These are phyloP conservation scores for Meteorus colon DNA, from an alignment of 2,888 invertebrate species.

Conservation along the genomic window DNA sequence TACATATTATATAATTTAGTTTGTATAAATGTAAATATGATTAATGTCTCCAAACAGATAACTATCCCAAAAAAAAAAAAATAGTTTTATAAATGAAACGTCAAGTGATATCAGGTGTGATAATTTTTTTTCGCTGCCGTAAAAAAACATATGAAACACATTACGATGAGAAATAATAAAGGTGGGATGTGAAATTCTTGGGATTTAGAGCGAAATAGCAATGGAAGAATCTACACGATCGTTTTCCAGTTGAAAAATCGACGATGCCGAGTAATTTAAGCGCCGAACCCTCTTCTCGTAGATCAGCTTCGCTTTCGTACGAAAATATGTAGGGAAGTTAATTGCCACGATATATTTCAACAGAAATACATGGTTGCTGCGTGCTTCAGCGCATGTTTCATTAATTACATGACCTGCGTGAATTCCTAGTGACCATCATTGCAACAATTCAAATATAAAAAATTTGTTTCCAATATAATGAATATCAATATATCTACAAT, in stretches of 20 bases:
- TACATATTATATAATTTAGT: background rate
- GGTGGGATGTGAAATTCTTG: conserved; percentile 7
- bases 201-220: conserved; percentile 18
- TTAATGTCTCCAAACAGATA: background rate
- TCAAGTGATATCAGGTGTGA: background rate
- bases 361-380: conserved; percentile 62
- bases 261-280: conserved; percentile 70
- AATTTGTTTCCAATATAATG: background rate
- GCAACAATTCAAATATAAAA: background rate
- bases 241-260: conserved; percentile 66
- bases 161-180: background rate
- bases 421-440: conserved; percentile 24
- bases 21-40: background rate
- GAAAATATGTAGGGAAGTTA: conserved; percentile 72
- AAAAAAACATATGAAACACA: background rate
- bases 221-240: conserved; percentile 51
- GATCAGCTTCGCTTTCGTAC: conserved; percentile 68
- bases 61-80: no score
- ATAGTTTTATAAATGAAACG: no score
- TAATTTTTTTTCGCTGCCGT: background rate
- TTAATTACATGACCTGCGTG: conserved; percentile 67
- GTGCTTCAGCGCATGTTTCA: conserved; percentile 58
- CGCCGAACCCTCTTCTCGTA: conserved; percentile 57
- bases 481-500: background rate
- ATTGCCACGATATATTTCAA: conserved; percentile 72